Evolutionary conservation across 2,113 vertebrate species (phyloP).

Genomic region (Varanus komodoensis): DNA sequence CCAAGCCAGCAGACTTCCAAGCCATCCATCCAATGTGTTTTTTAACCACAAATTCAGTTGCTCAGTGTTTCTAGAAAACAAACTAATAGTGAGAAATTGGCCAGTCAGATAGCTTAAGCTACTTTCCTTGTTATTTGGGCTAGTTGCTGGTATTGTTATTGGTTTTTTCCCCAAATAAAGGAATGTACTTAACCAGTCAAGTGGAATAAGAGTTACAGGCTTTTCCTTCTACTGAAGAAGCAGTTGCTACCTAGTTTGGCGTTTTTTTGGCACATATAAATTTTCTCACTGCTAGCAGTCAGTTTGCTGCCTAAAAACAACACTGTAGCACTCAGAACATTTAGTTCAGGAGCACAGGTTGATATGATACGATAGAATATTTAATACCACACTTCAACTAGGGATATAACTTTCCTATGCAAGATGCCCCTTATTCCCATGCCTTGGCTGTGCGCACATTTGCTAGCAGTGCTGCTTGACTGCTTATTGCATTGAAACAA

Average conservation of each 20-base stretch:
- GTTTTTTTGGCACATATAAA: constrained; percentile 45
- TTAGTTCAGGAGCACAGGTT: constrained; percentile 25
- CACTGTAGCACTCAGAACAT: fast-evolving
- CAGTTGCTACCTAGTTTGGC: constrained; percentile 36
- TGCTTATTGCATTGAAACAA: constrained; percentile 23
- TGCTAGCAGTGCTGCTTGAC: constrained; percentile 2
- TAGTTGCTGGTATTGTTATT: not conserved
- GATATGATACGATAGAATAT: constrained; percentile 39
- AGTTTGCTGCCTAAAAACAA: constrained; percentile 54
- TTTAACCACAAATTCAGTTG: not conserved
- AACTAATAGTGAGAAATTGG: not conserved
- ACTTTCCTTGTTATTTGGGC: constrained; percentile 15
- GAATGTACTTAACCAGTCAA: not conserved
- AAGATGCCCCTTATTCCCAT: not conserved
- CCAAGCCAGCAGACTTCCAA: not conserved
- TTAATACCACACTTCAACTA: constrained; percentile 13
- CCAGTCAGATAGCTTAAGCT: not conserved
- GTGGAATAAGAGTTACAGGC: constrained; percentile 34
- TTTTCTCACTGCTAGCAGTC: constrained; percentile 37
- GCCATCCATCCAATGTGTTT: not conserved
- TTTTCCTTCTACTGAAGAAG: constrained; percentile 19
- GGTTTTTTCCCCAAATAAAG: not conserved
- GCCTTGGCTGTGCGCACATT: constrained; percentile 24
- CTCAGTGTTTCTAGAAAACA: not conserved
- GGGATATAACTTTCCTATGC: not conserved